Conservation (phyloP, 1,140 invertebrate genomes). For the Bursaphelenchus mucronatus region DNA sequence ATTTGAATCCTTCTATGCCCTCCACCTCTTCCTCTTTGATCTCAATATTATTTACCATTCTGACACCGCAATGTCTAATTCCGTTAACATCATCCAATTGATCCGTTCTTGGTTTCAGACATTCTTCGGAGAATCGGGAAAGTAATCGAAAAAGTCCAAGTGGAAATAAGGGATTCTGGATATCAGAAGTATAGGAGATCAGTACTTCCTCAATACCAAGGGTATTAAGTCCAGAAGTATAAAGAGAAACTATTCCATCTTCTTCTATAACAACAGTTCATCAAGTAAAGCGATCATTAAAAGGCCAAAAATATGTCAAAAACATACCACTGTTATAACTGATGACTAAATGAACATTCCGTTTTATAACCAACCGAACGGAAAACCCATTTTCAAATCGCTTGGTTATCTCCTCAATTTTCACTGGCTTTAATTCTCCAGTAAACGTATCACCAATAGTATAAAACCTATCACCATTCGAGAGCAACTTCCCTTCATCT, state of each 20-base stretch:
- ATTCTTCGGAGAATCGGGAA: constrained; percentile 5
- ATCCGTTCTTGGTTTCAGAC: constrained; percentile 12
- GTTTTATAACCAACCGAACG: neutral
- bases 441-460: neutral
- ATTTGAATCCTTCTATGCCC: constrained; percentile 5
- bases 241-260: neutral
- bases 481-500: neutral
- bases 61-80: constrained; percentile 6
- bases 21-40: constrained; percentile 7
- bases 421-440: neutral
- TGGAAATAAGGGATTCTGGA: neutral
- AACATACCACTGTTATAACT: neutral
- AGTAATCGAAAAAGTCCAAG: constrained; percentile 1
- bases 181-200: neutral
- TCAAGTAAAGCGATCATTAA: too few species aligned
- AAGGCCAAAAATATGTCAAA: too few species aligned
- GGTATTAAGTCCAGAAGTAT: constrained; percentile 1
- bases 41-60: constrained; percentile 8
- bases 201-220: constrained; percentile 9
- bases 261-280: too few species aligned
- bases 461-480: constrained; percentile 3
- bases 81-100: constrained; percentile 15
- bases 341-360: constrained; percentile 5
- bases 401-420: neutral
- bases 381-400: neutral